A percentile compares a stretch with the other conserved stretches of the same genome.
Evolutionary conservation across 2,113 vertebrate genomes (phyloP).

Genomic region (Misgurnus mizolepis): DNA sequence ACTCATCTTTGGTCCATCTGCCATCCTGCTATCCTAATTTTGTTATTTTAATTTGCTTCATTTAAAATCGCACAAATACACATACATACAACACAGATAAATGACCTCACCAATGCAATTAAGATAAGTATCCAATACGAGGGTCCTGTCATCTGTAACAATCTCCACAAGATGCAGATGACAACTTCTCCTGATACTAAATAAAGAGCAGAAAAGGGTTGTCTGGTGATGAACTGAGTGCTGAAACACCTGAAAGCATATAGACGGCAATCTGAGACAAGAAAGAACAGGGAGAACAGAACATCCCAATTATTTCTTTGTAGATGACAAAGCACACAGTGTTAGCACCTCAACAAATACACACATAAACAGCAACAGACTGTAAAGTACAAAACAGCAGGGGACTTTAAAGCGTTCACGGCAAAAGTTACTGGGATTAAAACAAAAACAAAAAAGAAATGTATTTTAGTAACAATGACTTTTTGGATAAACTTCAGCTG

Average conservation of each 20-base stretch:
- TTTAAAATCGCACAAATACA: not conserved
- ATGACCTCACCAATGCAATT: not conserved
- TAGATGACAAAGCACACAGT: not conserved
- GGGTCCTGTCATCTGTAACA: slow-evolving; percentile 65
- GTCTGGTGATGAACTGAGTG: not conserved
- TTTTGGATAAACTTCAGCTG: too few relatives aligned
- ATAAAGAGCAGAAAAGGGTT: not conserved
- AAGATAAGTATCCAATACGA: slow-evolving; percentile 62
- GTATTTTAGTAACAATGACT: too few relatives aligned
- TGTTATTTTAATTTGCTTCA: too few relatives aligned
- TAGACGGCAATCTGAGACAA: not conserved
- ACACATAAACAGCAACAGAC: not conserved
- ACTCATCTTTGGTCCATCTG: too few relatives aligned
- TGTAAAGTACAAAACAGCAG: not conserved
- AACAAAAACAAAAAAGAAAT: too few relatives aligned
- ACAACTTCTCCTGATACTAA: not conserved
- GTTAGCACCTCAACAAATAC: not conserved
- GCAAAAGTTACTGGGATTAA: too few relatives aligned
- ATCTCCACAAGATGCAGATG: slow-evolving; percentile 37
- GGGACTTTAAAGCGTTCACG: too few relatives aligned
- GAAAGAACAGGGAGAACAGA: not conserved
- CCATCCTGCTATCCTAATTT: too few relatives aligned
- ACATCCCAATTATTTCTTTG: slow-evolving; percentile 6
- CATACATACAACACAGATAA: not conserved
- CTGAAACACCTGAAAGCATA: not conserved